Base-by-base conservation (phyloP, 1,140 invertebrate genomes). In the Hypsibius dujardini region DNA sequence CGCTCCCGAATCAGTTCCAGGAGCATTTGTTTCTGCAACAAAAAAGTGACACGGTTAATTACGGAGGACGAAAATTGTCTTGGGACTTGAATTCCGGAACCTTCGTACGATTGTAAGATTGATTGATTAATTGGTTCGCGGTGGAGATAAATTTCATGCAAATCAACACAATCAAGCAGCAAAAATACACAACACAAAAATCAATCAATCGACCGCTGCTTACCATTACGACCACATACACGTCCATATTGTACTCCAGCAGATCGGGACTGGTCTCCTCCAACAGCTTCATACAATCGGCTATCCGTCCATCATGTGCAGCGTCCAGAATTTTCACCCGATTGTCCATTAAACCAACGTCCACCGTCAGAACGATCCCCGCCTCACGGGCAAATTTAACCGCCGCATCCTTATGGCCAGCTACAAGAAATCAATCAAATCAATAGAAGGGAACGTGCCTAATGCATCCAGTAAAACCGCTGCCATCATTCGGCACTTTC, bases 321-420 rank as follows among this genome's bases (percentile, higher is more conserved):
- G 92, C 90, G 79, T 95, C 90, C 46, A 94, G 82, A 67, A 98
- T 96, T 77, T 88, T 85, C 75, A 98, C 96, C 75, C 95, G 83
- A 76, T 96, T 89, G 77, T 96, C 92, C 72, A 97, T 79, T 1
- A 89, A 89, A 76, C 88, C 89, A 47, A 95, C 83, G 74, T 97
- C 89, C 15, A 94, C 86, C 1, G 87, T 85, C 3, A 91, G 89
- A 67, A 86, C 86, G 1, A 95, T 84, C 7, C 92, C 92, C 12
- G 92, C 92, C 79, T 98, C 95, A 76, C 89, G 84, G 79, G 93
- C 87, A 79, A 98, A 97, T 79, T 94, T 96, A 76, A 97, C 89
- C 0, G 94, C 94, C 46, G 94, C 94, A 80, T 97, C 94, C 80
- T 98, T 96, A 76, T 95, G 96, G 3, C 93, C 92, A 79, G 96